Percentiles rank a stretch among this genome's conserved stretches.
Evolutionary conservation across 2,888 invertebrate genomes (phyloP).

Genomic region (Stenolophus ochropezus): DNA sequence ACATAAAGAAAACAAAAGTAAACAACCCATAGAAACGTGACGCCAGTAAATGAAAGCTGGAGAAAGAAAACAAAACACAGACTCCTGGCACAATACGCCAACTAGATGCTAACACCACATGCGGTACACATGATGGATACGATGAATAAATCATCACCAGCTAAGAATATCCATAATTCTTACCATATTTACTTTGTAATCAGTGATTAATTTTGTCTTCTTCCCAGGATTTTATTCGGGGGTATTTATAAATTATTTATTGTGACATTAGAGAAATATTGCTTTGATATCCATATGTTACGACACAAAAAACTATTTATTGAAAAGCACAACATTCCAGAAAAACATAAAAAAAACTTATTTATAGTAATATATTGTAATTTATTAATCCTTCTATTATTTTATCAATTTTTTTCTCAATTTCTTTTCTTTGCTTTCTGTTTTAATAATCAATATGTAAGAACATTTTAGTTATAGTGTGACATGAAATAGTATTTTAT

Average conservation of each 20-base stretch:
- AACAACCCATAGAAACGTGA: constrained; percentile 30
- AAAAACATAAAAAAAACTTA: no score
- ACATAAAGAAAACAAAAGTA: constrained; percentile 20
- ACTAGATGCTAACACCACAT: constrained; percentile 40
- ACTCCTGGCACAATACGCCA: constrained; percentile 24
- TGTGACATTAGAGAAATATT: constrained; percentile 21
- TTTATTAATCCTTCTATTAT: no score
- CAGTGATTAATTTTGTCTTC: constrained; percentile 23
- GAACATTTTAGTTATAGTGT: no score
- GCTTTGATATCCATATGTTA: background rate
- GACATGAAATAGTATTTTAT: no score
- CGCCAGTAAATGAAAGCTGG: constrained; percentile 31
- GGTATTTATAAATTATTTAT: constrained; percentile 36
- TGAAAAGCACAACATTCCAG: background rate
- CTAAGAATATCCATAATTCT: constrained; percentile 43
- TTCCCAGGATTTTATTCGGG: constrained; percentile 6
- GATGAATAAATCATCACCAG: constrained; percentile 35
- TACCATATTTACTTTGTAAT: constrained; percentile 17
- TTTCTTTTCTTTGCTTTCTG: no score
- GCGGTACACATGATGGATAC: constrained; percentile 25
- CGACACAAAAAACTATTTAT: background rate
- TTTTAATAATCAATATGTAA: no score
- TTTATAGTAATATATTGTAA: no score
- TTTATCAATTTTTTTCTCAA: no score
- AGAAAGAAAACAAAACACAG: constrained; percentile 32